Base-by-base conservation (phyloP, 2,888 invertebrate genomes). In the Mythimna lalbum region DNA sequence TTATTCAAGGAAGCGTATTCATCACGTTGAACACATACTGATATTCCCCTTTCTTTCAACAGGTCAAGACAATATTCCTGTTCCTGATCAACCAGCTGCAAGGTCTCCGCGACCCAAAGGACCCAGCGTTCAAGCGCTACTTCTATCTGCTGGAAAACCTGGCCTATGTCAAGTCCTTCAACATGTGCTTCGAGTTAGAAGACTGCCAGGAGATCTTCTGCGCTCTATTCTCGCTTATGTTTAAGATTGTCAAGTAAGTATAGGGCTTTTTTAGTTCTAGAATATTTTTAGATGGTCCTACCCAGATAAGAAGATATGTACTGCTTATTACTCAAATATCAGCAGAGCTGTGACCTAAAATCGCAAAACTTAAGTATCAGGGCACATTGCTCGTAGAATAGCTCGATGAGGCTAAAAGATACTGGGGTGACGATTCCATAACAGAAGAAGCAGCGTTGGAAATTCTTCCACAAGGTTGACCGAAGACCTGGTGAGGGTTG, bases 141-240 rank as follows among this genome's bases (percentile, higher is more conserved):
- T 99, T 99, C 95, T 99, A 99, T 93, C 96, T 99, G 63, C 96
- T 99, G 70, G 99, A 99, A 96, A 99, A 99, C 94, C 96, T 99
- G 86, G 99, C 99, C 0, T 99, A 99, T 93, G 99, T 99, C 50
- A 99, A 99, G 94, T 99, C 99, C 0, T 99, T 99, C 94, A 99
- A 99, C 94, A 99, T 99, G 98, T 99, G 99, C 93, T 99, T 99
- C 91, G 99, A 99, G 92, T 95, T 99, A 72, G 99, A 99, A 92
- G 99, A 99, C 95, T 99, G 98, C 87, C 99, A 99, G 93, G 99
- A 99, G 93, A 99, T 99, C 87, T 99, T 99, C 95, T 98, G 98
- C 90, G 98, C 98, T 19, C 96, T 99, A 2, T 99, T 99, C 95
- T 97, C 98, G 70, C 97, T 99, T 66, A 98, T 99, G 97, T 99